Evolutionary conservation across 2,797 vertebrate genomes (phyloP).

Genomic region (Crocidura indochinensis): DNA sequence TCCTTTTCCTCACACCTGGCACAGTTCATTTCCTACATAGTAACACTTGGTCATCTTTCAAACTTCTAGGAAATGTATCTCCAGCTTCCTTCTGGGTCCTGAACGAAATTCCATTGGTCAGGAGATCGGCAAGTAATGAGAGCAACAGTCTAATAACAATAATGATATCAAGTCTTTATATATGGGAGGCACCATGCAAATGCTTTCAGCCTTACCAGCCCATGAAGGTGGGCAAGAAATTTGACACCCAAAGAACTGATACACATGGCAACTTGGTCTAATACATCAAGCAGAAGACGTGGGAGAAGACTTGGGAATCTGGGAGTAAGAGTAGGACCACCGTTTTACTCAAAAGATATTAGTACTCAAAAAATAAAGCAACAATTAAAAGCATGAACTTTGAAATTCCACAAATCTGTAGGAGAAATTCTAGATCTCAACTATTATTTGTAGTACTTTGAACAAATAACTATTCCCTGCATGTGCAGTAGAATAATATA

Average conservation of each 20-base stretch:
- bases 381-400: constrained; percentile 2
- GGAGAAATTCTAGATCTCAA: background rate
- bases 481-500: background rate
- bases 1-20: background rate
- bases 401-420: background rate
- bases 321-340: background rate
- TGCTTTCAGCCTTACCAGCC: background rate
- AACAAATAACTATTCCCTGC: background rate
- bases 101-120: background rate
- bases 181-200: background rate
- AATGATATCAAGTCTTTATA: background rate
- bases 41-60: constrained; percentile 43
- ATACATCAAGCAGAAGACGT: background rate
- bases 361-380: background rate
- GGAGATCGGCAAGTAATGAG: background rate
- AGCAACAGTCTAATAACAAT: background rate
- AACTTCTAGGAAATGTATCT: constrained; percentile 37
- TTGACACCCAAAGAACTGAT: background rate
- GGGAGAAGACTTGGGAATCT: background rate
- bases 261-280: background rate
- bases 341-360: too few species aligned
- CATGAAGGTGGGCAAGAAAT: background rate
- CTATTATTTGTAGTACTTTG: background rate
- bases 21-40: constrained; percentile 58
- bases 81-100: background rate